Conservation (phyloP, 2,113 vertebrate species). For the Pao palembangensis region DNA sequence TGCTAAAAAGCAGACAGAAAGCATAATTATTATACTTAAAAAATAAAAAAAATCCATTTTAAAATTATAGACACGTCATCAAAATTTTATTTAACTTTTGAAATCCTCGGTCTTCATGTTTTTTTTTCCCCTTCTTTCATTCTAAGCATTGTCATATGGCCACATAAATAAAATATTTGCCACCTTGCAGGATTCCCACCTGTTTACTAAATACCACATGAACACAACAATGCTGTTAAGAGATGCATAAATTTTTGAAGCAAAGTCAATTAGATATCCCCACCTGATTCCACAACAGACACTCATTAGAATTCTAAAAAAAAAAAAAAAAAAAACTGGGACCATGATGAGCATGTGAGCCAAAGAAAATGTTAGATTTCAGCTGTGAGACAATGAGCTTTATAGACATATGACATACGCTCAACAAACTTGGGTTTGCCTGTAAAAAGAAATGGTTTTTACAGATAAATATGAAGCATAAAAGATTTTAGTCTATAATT, state of each 20-base stretch:
- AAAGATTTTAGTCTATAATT: neutral
- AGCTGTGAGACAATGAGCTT: slow-evolving; percentile 17
- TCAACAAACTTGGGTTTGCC: neutral
- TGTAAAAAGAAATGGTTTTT: no score
- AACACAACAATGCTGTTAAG: slow-evolving; percentile 71
- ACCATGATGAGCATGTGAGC: slow-evolving; percentile 20
- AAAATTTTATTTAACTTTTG: no score
- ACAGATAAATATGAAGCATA: neutral
- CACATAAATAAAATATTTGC: slow-evolving; percentile 69
- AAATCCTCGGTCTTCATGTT: no score
- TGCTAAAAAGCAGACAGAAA: no score
- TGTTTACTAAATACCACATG: slow-evolving; percentile 58
- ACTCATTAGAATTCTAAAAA: slow-evolving; percentile 61
- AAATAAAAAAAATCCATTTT: no score
- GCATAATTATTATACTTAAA: no score
- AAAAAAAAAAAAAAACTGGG: slow-evolving; percentile 43
- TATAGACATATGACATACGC: neutral
- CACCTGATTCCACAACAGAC: slow-evolving; percentile 53
- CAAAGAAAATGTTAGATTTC: slow-evolving; percentile 4
- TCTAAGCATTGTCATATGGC: slow-evolving; percentile 37
- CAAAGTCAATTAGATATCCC: slow-evolving; percentile 68
- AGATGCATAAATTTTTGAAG: slow-evolving; percentile 71
- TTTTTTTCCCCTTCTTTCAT: no score
- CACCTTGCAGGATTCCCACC: slow-evolving; percentile 58
- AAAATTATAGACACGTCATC: no score